Conservation (phyloP, 2,113 vertebrate species). For the Struthidea cinerea region DNA sequence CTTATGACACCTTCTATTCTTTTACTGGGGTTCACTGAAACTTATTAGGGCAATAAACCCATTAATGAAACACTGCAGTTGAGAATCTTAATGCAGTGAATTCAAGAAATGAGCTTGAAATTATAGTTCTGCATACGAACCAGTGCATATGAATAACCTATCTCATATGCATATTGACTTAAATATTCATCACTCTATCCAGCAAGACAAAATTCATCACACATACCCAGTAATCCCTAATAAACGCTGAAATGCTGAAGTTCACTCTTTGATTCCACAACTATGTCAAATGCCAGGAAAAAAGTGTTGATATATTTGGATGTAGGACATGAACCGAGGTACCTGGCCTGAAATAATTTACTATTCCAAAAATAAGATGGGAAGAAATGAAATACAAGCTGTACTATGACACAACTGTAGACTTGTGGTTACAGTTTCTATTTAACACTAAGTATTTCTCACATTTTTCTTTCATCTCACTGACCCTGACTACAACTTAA, state of each 20-base stretch:
- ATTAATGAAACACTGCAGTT: not conserved
- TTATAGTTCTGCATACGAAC: not conserved
- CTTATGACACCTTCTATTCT: not conserved
- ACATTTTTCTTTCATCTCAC: not conserved
- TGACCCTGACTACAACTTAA: not conserved
- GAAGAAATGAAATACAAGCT: not conserved
- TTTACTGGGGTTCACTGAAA: not conserved
- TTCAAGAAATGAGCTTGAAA: not conserved
- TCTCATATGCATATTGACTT: not conserved
- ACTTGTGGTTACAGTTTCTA: not conserved
- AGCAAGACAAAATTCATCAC: not conserved
- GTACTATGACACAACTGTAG: not conserved
- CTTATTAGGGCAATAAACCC: constrained; percentile 15
- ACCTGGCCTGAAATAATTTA: not conserved
- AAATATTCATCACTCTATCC: not conserved
- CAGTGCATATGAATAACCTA: not conserved
- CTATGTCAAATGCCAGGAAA: not conserved
- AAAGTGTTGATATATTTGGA: not conserved
- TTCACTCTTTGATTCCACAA: not conserved
- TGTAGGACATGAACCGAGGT: not conserved
- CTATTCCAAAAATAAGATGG: not conserved
- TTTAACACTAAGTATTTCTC: not conserved
- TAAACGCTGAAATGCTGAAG: not conserved
- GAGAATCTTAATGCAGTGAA: constrained; percentile 17
- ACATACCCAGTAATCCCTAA: not conserved